Evolutionary conservation across 2,113 vertebrate genomes (phyloP), one percentile per base, ranked within the genome.

Genomic region (Gallinago media): DNA sequence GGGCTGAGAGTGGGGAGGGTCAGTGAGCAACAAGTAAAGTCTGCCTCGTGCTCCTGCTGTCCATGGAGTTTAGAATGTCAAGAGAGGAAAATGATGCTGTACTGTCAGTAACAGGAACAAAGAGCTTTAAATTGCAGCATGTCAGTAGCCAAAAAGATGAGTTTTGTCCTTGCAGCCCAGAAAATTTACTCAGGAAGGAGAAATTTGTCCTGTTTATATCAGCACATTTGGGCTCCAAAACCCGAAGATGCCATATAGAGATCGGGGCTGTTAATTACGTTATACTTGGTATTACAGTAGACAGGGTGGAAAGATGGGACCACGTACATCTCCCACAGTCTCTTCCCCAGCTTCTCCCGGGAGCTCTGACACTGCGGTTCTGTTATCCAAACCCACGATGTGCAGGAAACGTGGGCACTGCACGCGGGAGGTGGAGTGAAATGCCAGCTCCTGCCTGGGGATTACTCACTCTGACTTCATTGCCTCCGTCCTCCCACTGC

Each of bases 381-480:
- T 92, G 22, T 71, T 76, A 66, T 5, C 1, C 0, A 96, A 96
- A 66, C 92, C 85, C 81, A 94, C 73, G 2, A 55, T 5, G 5
- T 67, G 56, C 82, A 59, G 90, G 95, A 95, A 94, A 94, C 80
- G 90, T 96, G 82, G 96, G 96, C 90, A 75, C 78, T 74, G 82
- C 75, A 38, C 2, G 40, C 55, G 0, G 92, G 93, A 90, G 85
- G 31, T 80, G 75, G 93, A 95, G 52, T 81, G 86, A 97, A 97
- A 96, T 97, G 93, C 89, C 96, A 97, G 0, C 95, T 92, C 65
- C 83, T 92, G 95, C 38, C 79, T 94, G 77, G 68, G 68, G 52
- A 95, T 96, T 97, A 95, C 83, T 97, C 95, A 97, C 72, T 94
- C 79, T 84, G 89, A 95, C 83, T 96, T 96, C 61, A 78, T 67